Conservation (phyloP, 1,140 invertebrate genomes). For the Zaprionus africanus region DNA sequence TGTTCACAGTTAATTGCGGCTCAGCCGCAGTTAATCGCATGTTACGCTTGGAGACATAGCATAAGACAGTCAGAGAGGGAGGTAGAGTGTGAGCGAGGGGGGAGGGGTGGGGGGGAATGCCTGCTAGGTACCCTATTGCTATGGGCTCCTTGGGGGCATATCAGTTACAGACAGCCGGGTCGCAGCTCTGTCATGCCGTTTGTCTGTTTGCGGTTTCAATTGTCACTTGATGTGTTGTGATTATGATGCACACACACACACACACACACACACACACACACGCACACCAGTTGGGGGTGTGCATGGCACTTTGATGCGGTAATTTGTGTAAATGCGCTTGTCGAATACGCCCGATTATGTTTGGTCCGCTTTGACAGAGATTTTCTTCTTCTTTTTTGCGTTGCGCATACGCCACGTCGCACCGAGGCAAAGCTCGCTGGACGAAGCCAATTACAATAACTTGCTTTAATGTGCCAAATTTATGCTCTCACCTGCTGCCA, state of each 20-base stretch:
- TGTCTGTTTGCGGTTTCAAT: conserved; percentile 82
- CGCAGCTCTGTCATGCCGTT: conserved; percentile 65
- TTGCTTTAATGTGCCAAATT: conserved; percentile 50
- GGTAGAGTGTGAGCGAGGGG: neutral
- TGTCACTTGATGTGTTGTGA: conserved; percentile 83
- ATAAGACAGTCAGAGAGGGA: conserved; percentile 10
- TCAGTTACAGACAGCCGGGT: conserved; percentile 57
- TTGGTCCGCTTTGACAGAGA: conserved; percentile 54
- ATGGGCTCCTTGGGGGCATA: conserved; percentile 50
- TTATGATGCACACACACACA: conserved; percentile 58
- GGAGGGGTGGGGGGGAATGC: neutral
- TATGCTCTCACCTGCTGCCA: conserved; percentile 63
- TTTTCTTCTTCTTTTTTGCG: conserved; percentile 16
- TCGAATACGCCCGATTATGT: conserved; percentile 75
- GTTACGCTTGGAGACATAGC: conserved; percentile 56
- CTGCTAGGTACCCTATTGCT: conserved; percentile 18
- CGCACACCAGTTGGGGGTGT: neutral
- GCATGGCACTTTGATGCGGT: conserved; percentile 58
- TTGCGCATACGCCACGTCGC: conserved; percentile 41
- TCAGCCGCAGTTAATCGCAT: conserved; percentile 79
- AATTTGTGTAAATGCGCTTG: conserved; percentile 81
- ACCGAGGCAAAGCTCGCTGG: neutral
- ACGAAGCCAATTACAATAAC: conserved; percentile 43
- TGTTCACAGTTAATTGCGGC: conserved; percentile 81
- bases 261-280: neutral